Conservation (phyloP, 2,797 vertebrate species). For the Zalophus californianus region DNA sequence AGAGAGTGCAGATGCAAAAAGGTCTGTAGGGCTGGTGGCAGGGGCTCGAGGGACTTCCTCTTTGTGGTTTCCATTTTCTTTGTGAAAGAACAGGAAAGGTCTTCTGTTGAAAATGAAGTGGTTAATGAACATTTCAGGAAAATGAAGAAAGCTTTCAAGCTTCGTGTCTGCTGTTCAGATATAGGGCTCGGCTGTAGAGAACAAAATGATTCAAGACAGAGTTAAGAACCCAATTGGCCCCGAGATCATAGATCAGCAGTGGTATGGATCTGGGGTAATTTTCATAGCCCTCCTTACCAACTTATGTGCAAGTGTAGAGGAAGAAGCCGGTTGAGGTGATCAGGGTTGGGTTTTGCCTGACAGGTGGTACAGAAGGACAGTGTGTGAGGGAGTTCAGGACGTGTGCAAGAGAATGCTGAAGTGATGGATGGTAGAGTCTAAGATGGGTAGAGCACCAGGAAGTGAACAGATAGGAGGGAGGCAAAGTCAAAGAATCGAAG, state of each 20-base stretch:
- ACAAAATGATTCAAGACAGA: slow-evolving; percentile 34
- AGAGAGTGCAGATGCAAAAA: background rate
- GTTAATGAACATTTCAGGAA: slow-evolving; percentile 60
- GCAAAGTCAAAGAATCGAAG: background rate
- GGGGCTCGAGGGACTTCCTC: slow-evolving; percentile 69
- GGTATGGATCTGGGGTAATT: background rate
- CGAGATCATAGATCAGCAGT: background rate
- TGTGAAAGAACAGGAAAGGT: slow-evolving; percentile 66
- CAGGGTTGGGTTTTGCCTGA: background rate
- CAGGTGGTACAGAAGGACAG: background rate
- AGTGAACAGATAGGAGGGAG: background rate
- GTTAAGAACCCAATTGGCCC: background rate
- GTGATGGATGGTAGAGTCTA: background rate
- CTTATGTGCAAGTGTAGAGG: background rate
- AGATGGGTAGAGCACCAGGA: background rate
- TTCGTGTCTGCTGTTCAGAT: slow-evolving; percentile 9
- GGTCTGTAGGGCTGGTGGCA: background rate
- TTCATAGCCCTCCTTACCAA: background rate
- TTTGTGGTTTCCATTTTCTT: slow-evolving; percentile 75
- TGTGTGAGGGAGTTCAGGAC: background rate
- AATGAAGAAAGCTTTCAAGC: slow-evolving; percentile 44
- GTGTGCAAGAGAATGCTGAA: background rate
- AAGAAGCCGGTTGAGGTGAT: background rate
- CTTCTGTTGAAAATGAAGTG: slow-evolving; percentile 66
- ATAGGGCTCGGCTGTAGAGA: background rate